phyloP scores from a whole-genome alignment of 23 tunicate species.

The Botrylloides violaceus region DNA sequence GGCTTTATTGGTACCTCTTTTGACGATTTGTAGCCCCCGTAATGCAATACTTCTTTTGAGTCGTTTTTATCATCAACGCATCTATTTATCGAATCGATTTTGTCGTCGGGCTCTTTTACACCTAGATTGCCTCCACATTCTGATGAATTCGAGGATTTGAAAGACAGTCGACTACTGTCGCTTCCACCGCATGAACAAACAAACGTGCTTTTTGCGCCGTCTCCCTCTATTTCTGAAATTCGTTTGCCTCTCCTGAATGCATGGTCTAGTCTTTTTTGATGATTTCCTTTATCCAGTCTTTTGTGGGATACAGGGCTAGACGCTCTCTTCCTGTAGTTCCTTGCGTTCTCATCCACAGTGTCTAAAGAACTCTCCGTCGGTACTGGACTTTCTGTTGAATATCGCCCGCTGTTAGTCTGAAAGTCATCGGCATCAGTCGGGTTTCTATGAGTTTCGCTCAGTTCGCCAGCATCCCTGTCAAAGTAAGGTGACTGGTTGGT shows the following conservation, averaged over 20 bases:
- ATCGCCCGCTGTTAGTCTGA: neutral
- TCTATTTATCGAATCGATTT: neutral
- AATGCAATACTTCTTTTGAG: conserved; percentile 11
- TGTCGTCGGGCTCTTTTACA: neutral
- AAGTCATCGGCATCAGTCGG: neutral
- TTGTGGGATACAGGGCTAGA: neutral
- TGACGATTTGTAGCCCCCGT: conserved; percentile 9
- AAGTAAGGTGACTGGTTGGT: too few species aligned
- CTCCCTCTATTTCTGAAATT: conserved; percentile 2
- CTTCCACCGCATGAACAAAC: conserved; percentile 5
- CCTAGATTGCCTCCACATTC: neutral
- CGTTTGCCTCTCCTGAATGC: conserved; percentile 12
- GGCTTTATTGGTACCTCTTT: neutral
- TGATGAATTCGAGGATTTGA: neutral
- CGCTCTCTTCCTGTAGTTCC: conserved; percentile 6
- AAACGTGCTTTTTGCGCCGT: neutral
- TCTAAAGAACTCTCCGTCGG: conserved; percentile 53
- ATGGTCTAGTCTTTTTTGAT: conserved; percentile 14
- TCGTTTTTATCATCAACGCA: conserved; percentile 12
- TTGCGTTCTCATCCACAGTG: neutral
- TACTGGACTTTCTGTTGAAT: conserved; percentile 48
- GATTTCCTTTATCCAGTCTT: neutral
- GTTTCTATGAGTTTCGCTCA: neutral
- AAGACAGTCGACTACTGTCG: conserved; percentile 21
- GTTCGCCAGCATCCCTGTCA: too few species aligned